phyloP scores from a whole-genome alignment of 1,140 invertebrate genomes.

The Aphis gossypii region DNA sequence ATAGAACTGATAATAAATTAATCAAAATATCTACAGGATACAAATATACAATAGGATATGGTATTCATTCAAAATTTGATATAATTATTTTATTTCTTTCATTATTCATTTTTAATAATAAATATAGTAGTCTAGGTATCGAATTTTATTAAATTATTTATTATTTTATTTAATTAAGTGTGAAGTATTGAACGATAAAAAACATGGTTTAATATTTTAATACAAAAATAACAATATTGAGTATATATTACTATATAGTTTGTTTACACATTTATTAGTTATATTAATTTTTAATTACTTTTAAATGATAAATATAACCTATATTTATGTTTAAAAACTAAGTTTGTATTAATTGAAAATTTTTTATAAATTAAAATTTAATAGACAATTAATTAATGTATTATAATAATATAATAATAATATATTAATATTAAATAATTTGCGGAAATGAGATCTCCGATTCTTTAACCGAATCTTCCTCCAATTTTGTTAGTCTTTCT shows the following conservation, averaged over 20 bases:
- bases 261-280: background rate
- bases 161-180: background rate
- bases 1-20: conserved; percentile 7
- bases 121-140: background rate
- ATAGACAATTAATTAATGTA: too few species aligned
- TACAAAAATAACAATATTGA: background rate
- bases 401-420: too few species aligned
- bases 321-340: background rate
- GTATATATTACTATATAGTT: background rate
- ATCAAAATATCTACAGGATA: conserved; percentile 29
- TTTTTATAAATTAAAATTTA: background rate
- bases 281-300: background rate
- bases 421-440: too few species aligned
- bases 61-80: background rate
- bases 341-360: background rate
- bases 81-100: background rate
- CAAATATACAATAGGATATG: background rate
- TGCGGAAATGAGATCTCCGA: too few species aligned
- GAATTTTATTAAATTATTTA: background rate
- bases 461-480: too few species aligned
- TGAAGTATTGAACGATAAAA: background rate
- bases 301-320: background rate
- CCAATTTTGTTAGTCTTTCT: too few species aligned
- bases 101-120: conserved; percentile 9
- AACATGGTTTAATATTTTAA: background rate